Evolutionary conservation across 2,113 vertebrate species (phyloP).

Genomic region (Poeciliopsis prolifica): DNA sequence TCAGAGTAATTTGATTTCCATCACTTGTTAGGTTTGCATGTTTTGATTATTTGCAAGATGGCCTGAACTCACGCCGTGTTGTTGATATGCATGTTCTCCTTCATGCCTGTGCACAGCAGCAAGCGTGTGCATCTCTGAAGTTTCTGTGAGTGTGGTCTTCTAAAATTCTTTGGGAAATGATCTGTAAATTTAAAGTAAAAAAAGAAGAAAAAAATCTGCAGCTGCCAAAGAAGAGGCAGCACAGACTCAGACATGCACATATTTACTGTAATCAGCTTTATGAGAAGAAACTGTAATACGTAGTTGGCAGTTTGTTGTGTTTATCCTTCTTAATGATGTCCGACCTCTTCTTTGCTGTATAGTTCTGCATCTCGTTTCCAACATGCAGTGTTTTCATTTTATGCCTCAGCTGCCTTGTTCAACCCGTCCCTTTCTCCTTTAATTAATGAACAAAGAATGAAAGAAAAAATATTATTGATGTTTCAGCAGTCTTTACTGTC

Average conservation of each 20-base stretch:
- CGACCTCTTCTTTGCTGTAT: constrained; percentile 16
- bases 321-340: constrained; percentile 23
- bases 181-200: constrained; percentile 34
- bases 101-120: neutral
- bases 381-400: constrained; percentile 3
- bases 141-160: neutral
- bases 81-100: neutral
- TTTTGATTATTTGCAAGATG: neutral
- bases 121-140: neutral
- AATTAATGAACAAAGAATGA: constrained; percentile 51
- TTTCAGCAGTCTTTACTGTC: constrained; percentile 30
- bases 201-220: constrained; percentile 29
- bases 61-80: neutral
- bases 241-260: constrained; percentile 2
- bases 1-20: neutral
- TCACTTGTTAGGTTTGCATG: neutral
- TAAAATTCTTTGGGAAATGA: constrained; percentile 44
- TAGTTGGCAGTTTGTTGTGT: constrained; percentile 14
- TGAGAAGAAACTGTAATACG: constrained; percentile 2
- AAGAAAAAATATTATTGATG: constrained; percentile 37
- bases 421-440: constrained; percentile 30
- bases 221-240: constrained; percentile 3
- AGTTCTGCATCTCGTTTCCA: constrained; percentile 15
- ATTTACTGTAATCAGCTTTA: constrained; percentile 21
- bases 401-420: neutral